Evolutionary conservation across 1,140 invertebrate species (phyloP).

Genomic region (Oryctes rhinoceros): DNA sequence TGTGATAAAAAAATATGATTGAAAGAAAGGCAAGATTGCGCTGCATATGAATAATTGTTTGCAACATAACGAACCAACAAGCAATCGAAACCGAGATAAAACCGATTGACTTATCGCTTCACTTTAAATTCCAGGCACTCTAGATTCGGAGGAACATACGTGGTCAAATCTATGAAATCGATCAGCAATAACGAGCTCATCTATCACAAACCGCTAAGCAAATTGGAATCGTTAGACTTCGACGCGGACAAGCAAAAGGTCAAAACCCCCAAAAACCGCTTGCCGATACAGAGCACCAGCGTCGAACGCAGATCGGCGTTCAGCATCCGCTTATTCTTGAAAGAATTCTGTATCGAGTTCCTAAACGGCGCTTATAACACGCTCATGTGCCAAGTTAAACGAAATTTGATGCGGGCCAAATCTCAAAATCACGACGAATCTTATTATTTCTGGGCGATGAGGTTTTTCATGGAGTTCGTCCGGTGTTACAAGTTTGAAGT

Average conservation of each 20-base stretch:
- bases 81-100: conserved; percentile 37
- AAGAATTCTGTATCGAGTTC: conserved; percentile 95
- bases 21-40: no score
- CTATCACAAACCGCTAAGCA: conserved; percentile 83
- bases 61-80: no score
- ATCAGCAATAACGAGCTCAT: conserved; percentile 91
- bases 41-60: no score
- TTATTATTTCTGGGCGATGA: conserved; percentile 92
- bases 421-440: conserved; percentile 83
- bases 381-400: conserved; percentile 84
- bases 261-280: conserved; percentile 73
- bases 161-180: conserved; percentile 92
- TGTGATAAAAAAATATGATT: no score
- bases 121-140: conserved; percentile 73
- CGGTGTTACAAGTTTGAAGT: conserved; percentile 84
- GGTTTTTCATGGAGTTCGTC: conserved; percentile 98
- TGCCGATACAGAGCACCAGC: conserved; percentile 66
- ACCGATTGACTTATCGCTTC: not conserved
- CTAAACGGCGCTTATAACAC: conserved; percentile 91
- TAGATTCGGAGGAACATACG: conserved; percentile 91
- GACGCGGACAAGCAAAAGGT: conserved; percentile 76
- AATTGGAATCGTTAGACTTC: conserved; percentile 79
- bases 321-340: conserved; percentile 84
- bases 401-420: conserved; percentile 69
- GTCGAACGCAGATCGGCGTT: conserved; percentile 78